A percentile compares a stretch with the other conserved stretches of the same genome.
Conservation (phyloP, 92 coral and sea anemone species). For the Plumapathes pennacea region DNA sequence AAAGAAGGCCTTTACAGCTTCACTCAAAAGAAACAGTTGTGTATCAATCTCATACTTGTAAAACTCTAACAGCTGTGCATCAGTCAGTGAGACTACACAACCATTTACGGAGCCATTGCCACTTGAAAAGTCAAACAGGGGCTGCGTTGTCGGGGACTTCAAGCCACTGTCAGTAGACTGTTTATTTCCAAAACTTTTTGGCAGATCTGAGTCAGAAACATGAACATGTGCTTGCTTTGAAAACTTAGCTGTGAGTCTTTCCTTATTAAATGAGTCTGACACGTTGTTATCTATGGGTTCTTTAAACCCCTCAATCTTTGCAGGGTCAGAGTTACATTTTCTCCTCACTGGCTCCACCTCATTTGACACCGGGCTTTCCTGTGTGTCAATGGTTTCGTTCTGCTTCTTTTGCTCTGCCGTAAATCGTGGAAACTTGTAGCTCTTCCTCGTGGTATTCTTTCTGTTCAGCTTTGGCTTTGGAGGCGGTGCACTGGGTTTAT, state of each 20-base stretch:
- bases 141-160: slow-evolving; percentile 8
- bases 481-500: slow-evolving; percentile 58
- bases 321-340: slow-evolving; percentile 86
- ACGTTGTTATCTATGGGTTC: slow-evolving; percentile 7
- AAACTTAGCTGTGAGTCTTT: slow-evolving; percentile 11
- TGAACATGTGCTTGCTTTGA: slow-evolving; percentile 42
- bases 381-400: slow-evolving; percentile 6
- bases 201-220: slow-evolving; percentile 72
- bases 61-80: slow-evolving; percentile 78
- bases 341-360: slow-evolving; percentile 47
- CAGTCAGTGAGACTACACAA: slow-evolving; percentile 69
- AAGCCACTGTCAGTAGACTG: slow-evolving; percentile 2
- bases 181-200: slow-evolving; percentile 29
- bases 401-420: slow-evolving; percentile 23
- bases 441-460: slow-evolving; percentile 69
- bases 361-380: slow-evolving; percentile 36
- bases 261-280: slow-evolving; percentile 46
- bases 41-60: slow-evolving; percentile 90
- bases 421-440: slow-evolving; percentile 59
- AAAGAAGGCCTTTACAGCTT: slow-evolving; percentile 85
- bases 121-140: slow-evolving; percentile 30
- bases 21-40: slow-evolving; percentile 86
- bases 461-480: slow-evolving; percentile 85
- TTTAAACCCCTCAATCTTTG: slow-evolving; percentile 30
- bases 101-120: slow-evolving; percentile 45